Percentiles rank a stretch among this genome's conserved stretches.
phyloP scores from a whole-genome alignment of 2,888 invertebrate genomes.

The Podotricha telesiphe region DNA sequence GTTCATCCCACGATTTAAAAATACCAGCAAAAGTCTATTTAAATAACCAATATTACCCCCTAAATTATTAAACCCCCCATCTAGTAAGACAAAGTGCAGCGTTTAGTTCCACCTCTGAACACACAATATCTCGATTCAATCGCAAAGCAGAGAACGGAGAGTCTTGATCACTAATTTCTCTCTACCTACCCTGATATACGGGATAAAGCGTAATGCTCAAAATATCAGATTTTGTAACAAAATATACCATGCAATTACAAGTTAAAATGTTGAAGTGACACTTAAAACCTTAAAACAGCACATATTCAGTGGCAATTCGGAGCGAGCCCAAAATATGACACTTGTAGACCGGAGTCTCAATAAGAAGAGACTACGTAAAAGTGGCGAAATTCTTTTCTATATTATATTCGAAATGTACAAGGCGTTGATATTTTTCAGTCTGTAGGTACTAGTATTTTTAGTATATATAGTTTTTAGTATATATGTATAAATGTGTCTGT shows the following conservation, averaged over 20 bases:
- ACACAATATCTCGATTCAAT: too few relatives aligned
- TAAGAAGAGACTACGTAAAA: slow-evolving; percentile 14
- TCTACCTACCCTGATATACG: neutral
- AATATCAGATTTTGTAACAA: neutral
- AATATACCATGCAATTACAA: neutral
- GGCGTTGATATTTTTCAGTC: slow-evolving; percentile 1
- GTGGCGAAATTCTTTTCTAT: slow-evolving; percentile 7
- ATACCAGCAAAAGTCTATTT: too few relatives aligned
- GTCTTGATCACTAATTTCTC: neutral
- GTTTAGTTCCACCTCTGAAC: too few relatives aligned
- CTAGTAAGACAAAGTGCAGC: too few relatives aligned
- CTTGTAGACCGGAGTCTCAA: slow-evolving; percentile 12
- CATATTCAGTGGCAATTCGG: neutral
- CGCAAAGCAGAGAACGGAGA: too few relatives aligned
- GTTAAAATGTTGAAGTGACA: neutral
- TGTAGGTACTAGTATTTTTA: neutral
- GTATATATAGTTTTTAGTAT: neutral
- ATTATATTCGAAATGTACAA: neutral
- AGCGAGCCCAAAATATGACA: slow-evolving; percentile 4
- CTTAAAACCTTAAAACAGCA: neutral
- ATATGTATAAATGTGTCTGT: too few relatives aligned
- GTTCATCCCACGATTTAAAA: too few relatives aligned
- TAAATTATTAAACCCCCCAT: too few relatives aligned
- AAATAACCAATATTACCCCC: too few relatives aligned
- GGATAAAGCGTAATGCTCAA: neutral